Evolutionary conservation across 2,888 invertebrate species (phyloP), one percentile per base, ranked within the genome.

Genomic region (Brachynemurus nebulosus): DNA sequence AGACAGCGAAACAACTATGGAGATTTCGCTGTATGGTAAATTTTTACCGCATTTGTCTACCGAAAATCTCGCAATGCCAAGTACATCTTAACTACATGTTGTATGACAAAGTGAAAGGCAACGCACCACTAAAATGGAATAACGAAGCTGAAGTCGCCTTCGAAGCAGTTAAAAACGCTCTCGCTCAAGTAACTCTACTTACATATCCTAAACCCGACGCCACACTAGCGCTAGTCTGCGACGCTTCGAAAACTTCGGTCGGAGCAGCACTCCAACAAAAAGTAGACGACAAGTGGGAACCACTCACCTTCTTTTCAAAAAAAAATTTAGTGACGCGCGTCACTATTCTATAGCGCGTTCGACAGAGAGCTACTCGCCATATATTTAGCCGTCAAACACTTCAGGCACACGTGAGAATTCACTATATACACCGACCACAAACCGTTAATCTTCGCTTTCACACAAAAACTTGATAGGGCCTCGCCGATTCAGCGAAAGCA

Each of bases 321-420:
- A 50, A 20, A 59, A 58, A 36, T 48, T 61, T 0, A 53, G 43
- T n/a, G 41, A 51, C 3, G 39, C 57, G 0, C 55, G 64, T n/a
- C n/a, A 43, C 6, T 4, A 4, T 4, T 14, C 14, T 37, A 18
- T 14, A 6, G 4, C 11, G 11, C 37, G 18, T 37, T 17, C 17
- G 37, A 37, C 9, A 5, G 37, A 37, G 61, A 64, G 49, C 54
- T 66, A 0, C 49, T 61, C 3, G 63, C n/a, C n/a, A n/a, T n/a
- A n/a, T n/a, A n/a, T n/a, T n/a, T n/a, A n/a, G n/a, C n/a, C n/a
- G n/a, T n/a, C 61, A 5, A 37, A 53, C 50, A 60, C 44, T 64
- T 63, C 48, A 49, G 56, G 6, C 52, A 59, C 21, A 55, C 61
- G 52, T 34, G 65, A 0, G 65, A 67, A 52, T 55, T 60, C 34